Evolutionary conservation across 2,888 invertebrate genomes (phyloP), one percentile per base, ranked within the genome.

Genomic region (Mylabris sibirica): DNA sequence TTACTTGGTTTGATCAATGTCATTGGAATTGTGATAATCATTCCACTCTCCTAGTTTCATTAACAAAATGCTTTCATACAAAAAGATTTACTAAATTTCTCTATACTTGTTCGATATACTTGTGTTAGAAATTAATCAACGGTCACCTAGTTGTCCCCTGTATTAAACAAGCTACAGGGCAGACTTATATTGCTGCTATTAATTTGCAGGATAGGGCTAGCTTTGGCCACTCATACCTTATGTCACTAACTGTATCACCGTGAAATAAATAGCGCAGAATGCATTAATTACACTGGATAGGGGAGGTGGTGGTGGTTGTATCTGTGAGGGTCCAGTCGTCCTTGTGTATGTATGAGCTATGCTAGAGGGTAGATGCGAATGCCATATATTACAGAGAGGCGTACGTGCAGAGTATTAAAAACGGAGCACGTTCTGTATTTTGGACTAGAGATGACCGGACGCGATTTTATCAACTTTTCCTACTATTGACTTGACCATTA

Each of bases 361-460:
- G 66, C 73, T 66, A 57, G n/a, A n/a, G 72, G 72, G 72, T 71
- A 73, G 73, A 75, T 74, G 74, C 74, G 74, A 73, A 68, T 66
- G 69, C 70, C 72, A 75, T 77, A 76, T 78, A 76, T 81, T 81
- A 81, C 79, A 71, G 72, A 73, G 20, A 74, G 74, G 75, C 76
- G 79, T 82, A 82, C 82, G 81, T 81, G 81, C 77, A 72, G 78
- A 75, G 81, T 82, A 82, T 83, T 82, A 82, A 82, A 83, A 81
- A 82, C 82, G 88, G 87, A 87, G 88, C 89, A 89, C 88, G 88
- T 88, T 70, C 79, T 63, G 64, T 24, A 38, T 64, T 57, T 62
- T 61, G 70, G 70, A 66, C 65, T 24, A 60, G 70, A 68, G 70
- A 67, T 70, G 71, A 68, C 71, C 74, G 66, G 64, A 66, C 49